These are phyloP conservation scores for Cataglyphis rosenhaueri DNA, from an alignment of 2,888 invertebrate genomes.

Conservation along the genomic window DNA sequence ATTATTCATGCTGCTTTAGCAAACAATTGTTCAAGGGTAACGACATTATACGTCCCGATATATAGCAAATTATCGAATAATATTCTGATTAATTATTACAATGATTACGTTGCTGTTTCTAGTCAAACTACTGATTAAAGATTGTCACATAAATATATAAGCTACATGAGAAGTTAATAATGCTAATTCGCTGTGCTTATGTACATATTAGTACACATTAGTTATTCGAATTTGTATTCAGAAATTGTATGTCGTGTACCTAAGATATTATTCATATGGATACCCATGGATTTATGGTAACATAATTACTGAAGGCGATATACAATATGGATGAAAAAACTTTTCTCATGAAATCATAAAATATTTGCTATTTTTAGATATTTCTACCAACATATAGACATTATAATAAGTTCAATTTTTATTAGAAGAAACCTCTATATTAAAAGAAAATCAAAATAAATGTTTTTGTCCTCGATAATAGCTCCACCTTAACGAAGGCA, in stretches of 20 bases:
- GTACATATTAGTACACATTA: conserved; percentile 31
- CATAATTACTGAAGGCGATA: conserved; percentile 2
- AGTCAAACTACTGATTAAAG: conserved; percentile 38
- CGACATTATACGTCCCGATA: conserved; percentile 39
- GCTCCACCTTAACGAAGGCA: too few species aligned
- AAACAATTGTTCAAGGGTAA: conserved; percentile 36
- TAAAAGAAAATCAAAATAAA: too few species aligned
- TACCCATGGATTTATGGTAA: neutral
- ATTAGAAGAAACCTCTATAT: neutral
- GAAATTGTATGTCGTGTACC: conserved; percentile 17
- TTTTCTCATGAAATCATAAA: neutral
- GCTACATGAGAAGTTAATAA: conserved; percentile 35
- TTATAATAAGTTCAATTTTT: neutral
- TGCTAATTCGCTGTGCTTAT: conserved; percentile 29
- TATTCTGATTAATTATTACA: conserved; percentile 60
- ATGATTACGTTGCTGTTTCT: conserved; percentile 26
- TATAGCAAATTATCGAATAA: conserved; percentile 34
- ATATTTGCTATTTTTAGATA: neutral
- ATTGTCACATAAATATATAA: conserved; percentile 47
- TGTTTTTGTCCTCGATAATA: too few species aligned
- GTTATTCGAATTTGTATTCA: conserved; percentile 29
- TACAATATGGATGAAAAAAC: neutral
- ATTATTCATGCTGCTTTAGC: conserved; percentile 45
- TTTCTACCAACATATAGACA: neutral
- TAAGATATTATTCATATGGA: conserved; percentile 46